phyloP scores from a whole-genome alignment of 1,140 invertebrate species.

The Drosophila mayri region DNA sequence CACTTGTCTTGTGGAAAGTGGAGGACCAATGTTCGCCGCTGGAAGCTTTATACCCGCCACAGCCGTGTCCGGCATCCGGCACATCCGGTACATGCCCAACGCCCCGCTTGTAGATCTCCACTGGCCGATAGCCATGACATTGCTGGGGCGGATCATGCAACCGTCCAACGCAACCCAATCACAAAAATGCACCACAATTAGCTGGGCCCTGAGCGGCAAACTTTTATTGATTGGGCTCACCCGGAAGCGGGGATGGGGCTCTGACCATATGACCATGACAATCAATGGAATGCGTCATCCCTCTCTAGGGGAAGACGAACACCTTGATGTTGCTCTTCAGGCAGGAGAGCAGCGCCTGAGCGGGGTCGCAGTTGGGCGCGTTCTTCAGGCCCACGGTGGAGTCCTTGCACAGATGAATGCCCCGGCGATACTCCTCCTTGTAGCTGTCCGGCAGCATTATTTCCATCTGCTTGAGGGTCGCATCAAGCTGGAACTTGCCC shows the following conservation, averaged over 20 bases:
- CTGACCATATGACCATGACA: not conserved
- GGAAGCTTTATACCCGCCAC: slow-evolving; percentile 31
- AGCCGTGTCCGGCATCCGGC: slow-evolving; percentile 1
- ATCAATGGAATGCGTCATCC: not conserved
- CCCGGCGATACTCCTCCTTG: slow-evolving; percentile 64
- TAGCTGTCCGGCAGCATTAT: slow-evolving; percentile 72
- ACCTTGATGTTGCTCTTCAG: slow-evolving; percentile 62
- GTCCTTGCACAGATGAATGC: slow-evolving; percentile 68
- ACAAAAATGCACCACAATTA: slow-evolving; percentile 21
- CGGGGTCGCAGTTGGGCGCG: slow-evolving; percentile 70
- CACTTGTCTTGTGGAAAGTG: slow-evolving; percentile 16
- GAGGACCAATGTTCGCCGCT: not conserved
- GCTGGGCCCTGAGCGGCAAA: not conserved
- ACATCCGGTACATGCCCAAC: slow-evolving; percentile 42
- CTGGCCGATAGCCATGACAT: slow-evolving; percentile 39
- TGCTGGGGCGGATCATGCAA: slow-evolving; percentile 38
- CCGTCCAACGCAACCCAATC: slow-evolving; percentile 15
- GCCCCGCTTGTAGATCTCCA: slow-evolving; percentile 39
- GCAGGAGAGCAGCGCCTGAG: slow-evolving; percentile 63
- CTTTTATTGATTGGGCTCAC: slow-evolving; percentile 27
- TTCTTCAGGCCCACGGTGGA: slow-evolving; percentile 71
- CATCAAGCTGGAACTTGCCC: slow-evolving; percentile 74
- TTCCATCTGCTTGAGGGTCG: slow-evolving; percentile 76
- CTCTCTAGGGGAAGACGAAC: slow-evolving; percentile 72
- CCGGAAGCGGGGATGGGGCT: not conserved